phyloP scores from a whole-genome alignment of 1,140 invertebrate species.

The Drosophila simulans region DNA sequence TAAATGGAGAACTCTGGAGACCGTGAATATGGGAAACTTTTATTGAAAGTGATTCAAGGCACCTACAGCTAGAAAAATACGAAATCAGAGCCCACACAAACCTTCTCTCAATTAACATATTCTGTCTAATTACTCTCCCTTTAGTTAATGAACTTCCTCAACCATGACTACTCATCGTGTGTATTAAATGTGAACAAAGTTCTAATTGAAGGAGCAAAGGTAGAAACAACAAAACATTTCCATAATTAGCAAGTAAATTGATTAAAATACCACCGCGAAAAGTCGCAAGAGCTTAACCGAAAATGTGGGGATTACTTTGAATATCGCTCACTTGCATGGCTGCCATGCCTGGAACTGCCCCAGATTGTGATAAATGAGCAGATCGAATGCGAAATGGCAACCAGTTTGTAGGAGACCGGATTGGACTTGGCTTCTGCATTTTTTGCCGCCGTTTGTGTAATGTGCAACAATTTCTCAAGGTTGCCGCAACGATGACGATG shows the following conservation, averaged over 20 bases:
- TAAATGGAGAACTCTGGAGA: not conserved
- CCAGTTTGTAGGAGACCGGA: slow-evolving; percentile 52
- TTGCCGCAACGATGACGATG: slow-evolving; percentile 56
- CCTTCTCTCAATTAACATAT: not conserved
- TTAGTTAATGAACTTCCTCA: slow-evolving; percentile 21
- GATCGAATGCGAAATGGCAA: slow-evolving; percentile 52
- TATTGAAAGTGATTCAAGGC: not conserved
- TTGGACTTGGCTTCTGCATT: slow-evolving; percentile 31
- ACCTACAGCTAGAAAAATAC: no score
- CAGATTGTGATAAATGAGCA: slow-evolving; percentile 50
- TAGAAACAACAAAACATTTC: not conserved
- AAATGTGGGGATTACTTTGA: slow-evolving; percentile 20
- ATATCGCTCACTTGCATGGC: slow-evolving; percentile 14
- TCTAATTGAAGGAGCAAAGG: slow-evolving; percentile 37
- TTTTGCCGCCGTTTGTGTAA: slow-evolving; percentile 26
- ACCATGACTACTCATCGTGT: slow-evolving; percentile 23
- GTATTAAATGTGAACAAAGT: not conserved
- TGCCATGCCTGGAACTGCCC: slow-evolving; percentile 22
- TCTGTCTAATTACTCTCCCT: not conserved
- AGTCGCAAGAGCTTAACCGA: slow-evolving; percentile 1
- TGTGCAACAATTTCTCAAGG: slow-evolving; percentile 68
- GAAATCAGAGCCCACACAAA: not conserved
- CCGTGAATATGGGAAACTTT: not conserved
- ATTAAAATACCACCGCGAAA: slow-evolving; percentile 3
- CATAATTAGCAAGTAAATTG: slow-evolving; percentile 25